Conservation (phyloP, 2,113 vertebrate genomes). For the Phylloscopus trochiloides region DNA sequence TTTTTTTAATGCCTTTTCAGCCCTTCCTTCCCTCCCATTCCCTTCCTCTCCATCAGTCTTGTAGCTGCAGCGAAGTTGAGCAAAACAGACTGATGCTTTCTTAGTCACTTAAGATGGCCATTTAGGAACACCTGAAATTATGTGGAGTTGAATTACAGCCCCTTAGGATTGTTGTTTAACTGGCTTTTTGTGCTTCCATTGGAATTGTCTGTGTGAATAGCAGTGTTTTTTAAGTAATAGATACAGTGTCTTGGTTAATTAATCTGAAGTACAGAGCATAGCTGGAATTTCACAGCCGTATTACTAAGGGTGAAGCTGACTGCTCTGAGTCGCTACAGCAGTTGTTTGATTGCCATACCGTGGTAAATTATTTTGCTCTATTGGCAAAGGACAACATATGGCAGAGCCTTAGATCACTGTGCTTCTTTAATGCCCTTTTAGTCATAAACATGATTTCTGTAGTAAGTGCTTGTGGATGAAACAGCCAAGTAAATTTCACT, state of each 20-base stretch:
- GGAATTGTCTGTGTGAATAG: background rate
- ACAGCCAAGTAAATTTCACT: background rate
- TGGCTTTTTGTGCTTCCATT: background rate
- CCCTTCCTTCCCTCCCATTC: background rate
- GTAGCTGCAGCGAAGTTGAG: background rate
- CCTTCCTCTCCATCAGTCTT: background rate
- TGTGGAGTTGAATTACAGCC: background rate
- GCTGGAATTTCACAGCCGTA: rapidly evolving
- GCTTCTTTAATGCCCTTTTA: background rate
- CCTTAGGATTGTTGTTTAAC: background rate
- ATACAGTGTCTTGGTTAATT: background rate
- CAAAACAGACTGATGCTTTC: background rate
- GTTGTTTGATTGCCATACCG: rapidly evolving
- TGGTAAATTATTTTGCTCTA: background rate
- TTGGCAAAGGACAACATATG: background rate
- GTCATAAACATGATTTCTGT: background rate
- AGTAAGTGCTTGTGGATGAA: background rate
- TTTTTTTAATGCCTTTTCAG: background rate
- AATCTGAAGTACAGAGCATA: background rate
- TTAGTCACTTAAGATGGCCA: background rate
- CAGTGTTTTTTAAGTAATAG: background rate
- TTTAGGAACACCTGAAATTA: background rate
- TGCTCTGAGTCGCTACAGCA: background rate
- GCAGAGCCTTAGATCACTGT: background rate
- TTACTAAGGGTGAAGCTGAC: background rate